Base-by-base conservation (phyloP, 2,888 invertebrate species). In the Drosophila lutescens region DNA sequence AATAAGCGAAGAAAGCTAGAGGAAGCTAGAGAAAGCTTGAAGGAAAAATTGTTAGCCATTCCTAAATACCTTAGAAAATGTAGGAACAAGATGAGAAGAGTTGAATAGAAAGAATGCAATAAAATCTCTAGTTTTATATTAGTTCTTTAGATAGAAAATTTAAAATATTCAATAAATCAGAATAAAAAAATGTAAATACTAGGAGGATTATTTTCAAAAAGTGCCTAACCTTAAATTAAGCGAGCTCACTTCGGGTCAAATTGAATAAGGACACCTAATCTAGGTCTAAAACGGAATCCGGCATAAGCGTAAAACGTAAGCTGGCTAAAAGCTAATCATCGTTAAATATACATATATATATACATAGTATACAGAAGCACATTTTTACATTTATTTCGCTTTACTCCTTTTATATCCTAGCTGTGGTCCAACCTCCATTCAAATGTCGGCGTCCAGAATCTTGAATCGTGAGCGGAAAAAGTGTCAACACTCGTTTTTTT, bases 241-340 rank as follows among this genome's bases (percentile, higher is more conserved):
- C 30, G 54, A 50, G 69, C 69, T 59, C 49, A 3, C 46, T 47
- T 7, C 4, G 15, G 43, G n/a, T 17, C 26, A 34, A 34, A 51
- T 26, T 71, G 7, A 44, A 36, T 70, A 32, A 20, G 59, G 10
- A n/a, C 20, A 36, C 38, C 53, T 70, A 50, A 40, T 49, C 55
- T 72, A 56, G 55, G 40, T 51, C 62, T 57, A 34, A 38, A 56
- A 36, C 41, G 20, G 30, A 69, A 47, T 62, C 36, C 56, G 62
- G 77, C 75, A 67, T 74, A 83, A 83, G 84, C 84, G 78, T 73
- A 78, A 63, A 57, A 61, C 70, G 65, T 72, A 74, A 53, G 51
- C 26, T 53, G 74, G 76, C 80, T 80, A 76, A 74, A 80, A 60
- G 73, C 74, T 80, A 76, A 78, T 57, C 69, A 67, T 80, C 70